Conservation (phyloP, 2,797 vertebrate species). For the Lates japonicus region DNA sequence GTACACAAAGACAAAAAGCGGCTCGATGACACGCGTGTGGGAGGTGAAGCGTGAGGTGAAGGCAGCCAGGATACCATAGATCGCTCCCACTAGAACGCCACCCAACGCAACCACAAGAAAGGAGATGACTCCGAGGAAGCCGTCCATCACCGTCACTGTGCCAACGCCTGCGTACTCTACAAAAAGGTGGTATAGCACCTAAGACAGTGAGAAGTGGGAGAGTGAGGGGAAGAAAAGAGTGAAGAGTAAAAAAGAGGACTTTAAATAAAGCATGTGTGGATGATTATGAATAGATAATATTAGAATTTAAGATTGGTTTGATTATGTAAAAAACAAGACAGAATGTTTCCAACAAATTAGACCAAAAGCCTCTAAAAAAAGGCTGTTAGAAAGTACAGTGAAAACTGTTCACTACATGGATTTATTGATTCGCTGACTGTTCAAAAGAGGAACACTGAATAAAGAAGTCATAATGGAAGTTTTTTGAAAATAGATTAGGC, state of each 20-base stretch:
- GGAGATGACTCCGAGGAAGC: slow-evolving; percentile 91
- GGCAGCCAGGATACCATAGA: slow-evolving; percentile 94
- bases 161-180: slow-evolving; percentile 90
- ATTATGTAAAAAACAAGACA: not conserved
- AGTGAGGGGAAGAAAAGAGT: not conserved
- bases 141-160: slow-evolving; percentile 86
- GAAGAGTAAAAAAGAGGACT: not conserved
- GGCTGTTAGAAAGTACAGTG: not conserved
- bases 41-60: slow-evolving; percentile 98
- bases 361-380: not conserved
- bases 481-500: slow-evolving; percentile 12
- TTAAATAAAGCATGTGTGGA: not conserved
- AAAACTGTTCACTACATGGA: not conserved
- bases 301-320: not conserved
- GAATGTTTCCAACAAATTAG: not conserved
- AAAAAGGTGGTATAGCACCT: slow-evolving; percentile 98
- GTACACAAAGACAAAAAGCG: slow-evolving; percentile 98
- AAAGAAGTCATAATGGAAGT: not conserved
- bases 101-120: slow-evolving; percentile 96
- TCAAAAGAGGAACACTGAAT: slow-evolving; percentile 9
- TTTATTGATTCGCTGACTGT: not conserved
- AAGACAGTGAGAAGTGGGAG: not conserved
- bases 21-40: slow-evolving; percentile 97
- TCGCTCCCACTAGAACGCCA: slow-evolving; percentile 92
- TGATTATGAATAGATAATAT: not conserved